Evolutionary conservation across 92 coral and sea anemone genomes (phyloP), one percentile per base, ranked within the genome.

Genomic region (Parazoanthus atlanticus): DNA sequence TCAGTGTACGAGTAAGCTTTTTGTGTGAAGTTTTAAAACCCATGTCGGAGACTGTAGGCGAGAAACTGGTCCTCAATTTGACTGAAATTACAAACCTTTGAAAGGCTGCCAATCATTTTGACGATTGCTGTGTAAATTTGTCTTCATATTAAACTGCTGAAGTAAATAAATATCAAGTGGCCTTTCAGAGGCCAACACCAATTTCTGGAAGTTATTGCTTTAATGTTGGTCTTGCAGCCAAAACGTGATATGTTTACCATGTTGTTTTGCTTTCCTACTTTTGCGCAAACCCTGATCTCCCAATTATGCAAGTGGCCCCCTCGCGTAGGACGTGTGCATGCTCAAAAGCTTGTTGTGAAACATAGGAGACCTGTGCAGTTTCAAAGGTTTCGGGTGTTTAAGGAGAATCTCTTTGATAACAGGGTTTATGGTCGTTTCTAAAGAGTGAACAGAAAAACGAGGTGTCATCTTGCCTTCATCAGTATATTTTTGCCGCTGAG

Each of bases 151-250:
- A 28, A 32, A 32, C 76, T 71, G 76, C 9, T 71, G 38, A 32
- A 71, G 32, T 71, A 71, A 71, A 28, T 71, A 71, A 32, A 71
- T 71, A 71, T 32, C n/a, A 71, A 71, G 76, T 71, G 76, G 33
- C n/a, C 36, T 71, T 71, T 71, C 76, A 71, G 76, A 32, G 21
- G 76, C 76, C 38, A 32, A 28, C 76, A 32, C 76, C 76, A 71
- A 29, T 71, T 9, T 61, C 69, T 61, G 28, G 21, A 61, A 61
- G 8, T 61, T 71, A 71, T 71, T 30, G 17, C 76, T 29, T 71
- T 29, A 34, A 34, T 75, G 52, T 36, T 75, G 29, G 49, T 75
- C 26, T 36, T 75, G 79, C 12, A 36, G 29, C 46, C 79, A 36
- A 38, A 52, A 75, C 79, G 31, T 75, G 23, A 8, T 41, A 3